Evolutionary conservation across 2,888 invertebrate species (phyloP).

Genomic region (Odontothrips loti): DNA sequence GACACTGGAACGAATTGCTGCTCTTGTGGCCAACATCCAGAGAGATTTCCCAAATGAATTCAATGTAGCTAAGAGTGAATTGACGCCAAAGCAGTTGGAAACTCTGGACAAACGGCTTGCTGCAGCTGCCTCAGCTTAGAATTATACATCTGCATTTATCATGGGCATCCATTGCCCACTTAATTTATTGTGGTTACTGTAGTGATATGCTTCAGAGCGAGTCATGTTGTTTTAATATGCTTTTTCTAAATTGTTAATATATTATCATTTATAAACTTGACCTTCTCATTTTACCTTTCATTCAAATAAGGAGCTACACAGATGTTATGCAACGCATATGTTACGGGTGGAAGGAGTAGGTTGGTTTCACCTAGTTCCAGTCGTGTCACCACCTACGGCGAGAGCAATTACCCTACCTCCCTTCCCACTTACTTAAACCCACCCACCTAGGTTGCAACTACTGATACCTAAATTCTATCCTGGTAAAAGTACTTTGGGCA

Average conservation of each 20-base stretch:
- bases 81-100: constrained; percentile 9
- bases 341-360: too few relatives aligned
- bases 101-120: background rate
- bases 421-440: too few relatives aligned
- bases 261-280: background rate
- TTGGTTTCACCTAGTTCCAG: too few relatives aligned
- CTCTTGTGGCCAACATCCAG: constrained; percentile 54
- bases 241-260: constrained; percentile 23
- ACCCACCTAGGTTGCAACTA: too few relatives aligned
- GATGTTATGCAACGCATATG: too few relatives aligned
- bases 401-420: too few relatives aligned
- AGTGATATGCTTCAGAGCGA: background rate
- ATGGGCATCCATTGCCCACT: background rate
- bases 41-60: constrained; percentile 57
- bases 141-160: background rate
- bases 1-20: constrained; percentile 49
- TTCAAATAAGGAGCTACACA: background rate
- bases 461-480: too few relatives aligned
- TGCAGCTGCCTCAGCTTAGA: background rate
- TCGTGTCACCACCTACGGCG: too few relatives aligned
- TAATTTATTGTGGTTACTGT: constrained; percentile 5
- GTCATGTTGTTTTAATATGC: background rate
- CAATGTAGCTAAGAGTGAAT: background rate
- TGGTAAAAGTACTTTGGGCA: too few relatives aligned
- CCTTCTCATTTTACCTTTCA: background rate